Conservation (phyloP, 1,140 invertebrate genomes). For the Drosophila equinoxialis region DNA sequence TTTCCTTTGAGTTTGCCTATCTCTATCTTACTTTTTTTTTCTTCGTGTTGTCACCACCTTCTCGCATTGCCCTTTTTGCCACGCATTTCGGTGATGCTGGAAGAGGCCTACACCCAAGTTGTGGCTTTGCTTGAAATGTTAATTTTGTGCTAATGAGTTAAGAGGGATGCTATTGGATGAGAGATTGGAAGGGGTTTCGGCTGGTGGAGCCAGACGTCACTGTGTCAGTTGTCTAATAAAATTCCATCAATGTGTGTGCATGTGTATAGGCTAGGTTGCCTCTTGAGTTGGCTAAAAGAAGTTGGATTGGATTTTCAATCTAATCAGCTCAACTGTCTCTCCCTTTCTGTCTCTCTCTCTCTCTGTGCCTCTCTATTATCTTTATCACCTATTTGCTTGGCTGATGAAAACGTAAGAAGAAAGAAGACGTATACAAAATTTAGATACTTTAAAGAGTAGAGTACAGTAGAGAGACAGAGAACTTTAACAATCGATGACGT, state of each 20-base stretch:
- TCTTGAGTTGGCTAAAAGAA: neutral
- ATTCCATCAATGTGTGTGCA: neutral
- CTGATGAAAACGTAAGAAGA: too few species aligned
- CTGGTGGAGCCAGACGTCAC: neutral
- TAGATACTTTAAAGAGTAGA: too few species aligned
- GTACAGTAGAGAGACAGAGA: too few species aligned
- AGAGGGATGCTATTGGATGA: neutral
- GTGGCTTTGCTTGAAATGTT: conserved; percentile 55
- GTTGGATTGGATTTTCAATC: neutral
- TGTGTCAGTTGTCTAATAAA: conserved; percentile 1
- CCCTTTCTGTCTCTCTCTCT: neutral
- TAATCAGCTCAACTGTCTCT: neutral
- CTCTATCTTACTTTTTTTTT: neutral
- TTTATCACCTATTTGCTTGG: too few species aligned
- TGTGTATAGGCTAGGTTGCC: neutral
- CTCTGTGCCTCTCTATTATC: too few species aligned
- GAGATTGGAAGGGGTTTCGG: neutral
- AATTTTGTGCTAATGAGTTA: conserved; percentile 61
- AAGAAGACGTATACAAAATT: too few species aligned
- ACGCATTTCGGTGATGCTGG: neutral
- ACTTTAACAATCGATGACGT: too few species aligned
- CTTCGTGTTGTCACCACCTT: neutral
- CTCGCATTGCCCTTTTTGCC: neutral
- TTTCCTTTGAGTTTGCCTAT: neutral
- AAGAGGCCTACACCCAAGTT: conserved; percentile 35